A percentile compares a stretch with the other conserved stretches of the same genome.
phyloP scores from a whole-genome alignment of 92 coral and sea anemone species.

The Zoanthus sansibaricus region DNA sequence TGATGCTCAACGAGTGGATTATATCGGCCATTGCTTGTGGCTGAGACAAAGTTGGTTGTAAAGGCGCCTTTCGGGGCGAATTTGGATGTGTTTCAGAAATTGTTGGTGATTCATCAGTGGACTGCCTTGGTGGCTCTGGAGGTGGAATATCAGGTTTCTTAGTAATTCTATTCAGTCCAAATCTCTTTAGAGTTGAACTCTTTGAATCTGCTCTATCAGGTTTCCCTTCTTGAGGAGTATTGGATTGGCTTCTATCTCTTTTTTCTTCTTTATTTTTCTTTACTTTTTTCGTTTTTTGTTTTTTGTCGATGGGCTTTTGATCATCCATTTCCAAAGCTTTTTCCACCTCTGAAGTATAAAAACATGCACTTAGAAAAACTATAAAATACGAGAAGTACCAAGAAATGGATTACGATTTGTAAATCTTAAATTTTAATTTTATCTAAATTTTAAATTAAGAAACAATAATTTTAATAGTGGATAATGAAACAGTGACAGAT shows the following conservation, averaged over 20 bases:
- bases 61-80: constrained; percentile 33
- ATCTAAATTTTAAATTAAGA: too few relatives aligned
- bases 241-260: constrained; percentile 53
- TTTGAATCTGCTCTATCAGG: constrained; percentile 51
- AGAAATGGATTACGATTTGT: too few relatives aligned
- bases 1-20: constrained; percentile 33
- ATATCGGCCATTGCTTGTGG: constrained; percentile 68
- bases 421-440: too few relatives aligned
- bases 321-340: constrained; percentile 84
- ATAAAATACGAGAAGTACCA: too few relatives aligned
- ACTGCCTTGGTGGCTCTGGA: constrained; percentile 83
- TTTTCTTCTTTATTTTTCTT: constrained; percentile 67
- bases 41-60: constrained; percentile 33
- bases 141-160: constrained; percentile 68
- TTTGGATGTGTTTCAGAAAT: constrained; percentile 44
- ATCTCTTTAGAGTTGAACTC: constrained; percentile 63
- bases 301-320: constrained; percentile 59
- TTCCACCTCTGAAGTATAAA: constrained; percentile 82
- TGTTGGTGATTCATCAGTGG: constrained; percentile 18
- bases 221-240: constrained; percentile 48
- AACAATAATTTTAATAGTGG: too few relatives aligned
- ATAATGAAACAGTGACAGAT: too few relatives aligned
- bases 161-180: constrained; percentile 66
- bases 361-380: neutral
- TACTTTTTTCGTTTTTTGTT: constrained; percentile 38